phyloP scores from a whole-genome alignment of 1,140 invertebrate species.

The Caerostris extrusa region DNA sequence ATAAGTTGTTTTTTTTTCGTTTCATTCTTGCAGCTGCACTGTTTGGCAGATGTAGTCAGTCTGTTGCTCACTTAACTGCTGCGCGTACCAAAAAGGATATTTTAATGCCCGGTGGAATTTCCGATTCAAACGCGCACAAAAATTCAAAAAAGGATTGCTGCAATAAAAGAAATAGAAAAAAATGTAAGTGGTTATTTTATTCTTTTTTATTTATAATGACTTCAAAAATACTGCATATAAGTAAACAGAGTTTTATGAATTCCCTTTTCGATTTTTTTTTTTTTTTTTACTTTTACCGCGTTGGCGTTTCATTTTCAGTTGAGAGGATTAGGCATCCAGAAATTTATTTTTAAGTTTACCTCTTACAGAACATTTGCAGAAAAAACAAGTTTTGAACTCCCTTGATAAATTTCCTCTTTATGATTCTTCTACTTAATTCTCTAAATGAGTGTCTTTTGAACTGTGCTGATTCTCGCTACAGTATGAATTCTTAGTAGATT shows the following conservation, averaged over 20 bases:
- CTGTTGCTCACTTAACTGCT: constrained; percentile 37
- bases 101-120: background rate
- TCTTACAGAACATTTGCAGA: too few relatives aligned
- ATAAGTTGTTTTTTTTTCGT: background rate
- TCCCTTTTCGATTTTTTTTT: background rate
- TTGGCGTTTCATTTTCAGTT: constrained; percentile 3
- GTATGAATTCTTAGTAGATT: too few relatives aligned
- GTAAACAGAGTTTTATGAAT: background rate
- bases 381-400: too few relatives aligned
- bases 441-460: too few relatives aligned
- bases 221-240: background rate
- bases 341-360: background rate
- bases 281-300: background rate
- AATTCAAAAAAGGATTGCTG: too few relatives aligned
- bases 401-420: too few relatives aligned
- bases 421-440: too few relatives aligned
- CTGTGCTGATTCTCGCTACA: too few relatives aligned
- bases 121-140: too few relatives aligned
- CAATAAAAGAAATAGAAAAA: background rate
- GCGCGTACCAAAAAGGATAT: background rate
- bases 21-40: background rate
- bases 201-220: background rate
- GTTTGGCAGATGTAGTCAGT: background rate
- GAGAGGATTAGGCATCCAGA: background rate
- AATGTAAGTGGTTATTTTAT: background rate